Percentiles rank a stretch among this genome's conserved stretches.
Conservation (phyloP, 2,113 vertebrate genomes). For the Lepus europaeus region DNA sequence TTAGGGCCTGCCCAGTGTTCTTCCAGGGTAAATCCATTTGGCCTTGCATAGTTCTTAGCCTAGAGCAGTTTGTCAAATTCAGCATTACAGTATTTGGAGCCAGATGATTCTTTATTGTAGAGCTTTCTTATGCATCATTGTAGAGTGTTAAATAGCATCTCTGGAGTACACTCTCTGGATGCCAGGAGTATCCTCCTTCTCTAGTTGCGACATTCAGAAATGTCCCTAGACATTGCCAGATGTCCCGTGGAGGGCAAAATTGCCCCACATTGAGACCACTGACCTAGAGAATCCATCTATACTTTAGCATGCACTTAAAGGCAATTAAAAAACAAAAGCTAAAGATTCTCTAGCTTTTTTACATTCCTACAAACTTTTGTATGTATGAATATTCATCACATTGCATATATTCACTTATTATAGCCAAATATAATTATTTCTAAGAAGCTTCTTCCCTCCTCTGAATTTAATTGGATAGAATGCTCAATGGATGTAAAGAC, state of each 20-base stretch:
- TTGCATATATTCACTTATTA: slow-evolving; percentile 58
- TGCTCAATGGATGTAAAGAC: not conserved
- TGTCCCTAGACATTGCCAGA: not conserved
- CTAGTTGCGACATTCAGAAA: not conserved
- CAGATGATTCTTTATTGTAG: not conserved
- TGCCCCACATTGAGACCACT: not conserved
- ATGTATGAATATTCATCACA: slow-evolving; percentile 56
- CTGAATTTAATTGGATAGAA: slow-evolving; percentile 38
- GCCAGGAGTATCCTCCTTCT: not conserved
- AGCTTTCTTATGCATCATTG: not conserved
- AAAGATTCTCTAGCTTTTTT: not conserved
- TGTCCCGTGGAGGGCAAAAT: not conserved
- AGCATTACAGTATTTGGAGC: not conserved
- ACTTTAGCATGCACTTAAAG: not conserved
- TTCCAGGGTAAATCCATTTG: not conserved
- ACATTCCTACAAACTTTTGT: slow-evolving; percentile 53
- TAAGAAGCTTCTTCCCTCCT: not conserved
- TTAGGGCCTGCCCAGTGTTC: not conserved
- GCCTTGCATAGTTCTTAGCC: not conserved
- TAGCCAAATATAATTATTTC: slow-evolving; percentile 62
- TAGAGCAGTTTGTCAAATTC: not conserved
- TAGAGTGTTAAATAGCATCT: not conserved
- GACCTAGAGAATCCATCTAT: not conserved
- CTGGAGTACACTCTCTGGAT: not conserved
- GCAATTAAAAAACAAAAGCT: not conserved